Evolutionary conservation across 2,888 invertebrate genomes (phyloP).

Genomic region (Mythimna ferrago): DNA sequence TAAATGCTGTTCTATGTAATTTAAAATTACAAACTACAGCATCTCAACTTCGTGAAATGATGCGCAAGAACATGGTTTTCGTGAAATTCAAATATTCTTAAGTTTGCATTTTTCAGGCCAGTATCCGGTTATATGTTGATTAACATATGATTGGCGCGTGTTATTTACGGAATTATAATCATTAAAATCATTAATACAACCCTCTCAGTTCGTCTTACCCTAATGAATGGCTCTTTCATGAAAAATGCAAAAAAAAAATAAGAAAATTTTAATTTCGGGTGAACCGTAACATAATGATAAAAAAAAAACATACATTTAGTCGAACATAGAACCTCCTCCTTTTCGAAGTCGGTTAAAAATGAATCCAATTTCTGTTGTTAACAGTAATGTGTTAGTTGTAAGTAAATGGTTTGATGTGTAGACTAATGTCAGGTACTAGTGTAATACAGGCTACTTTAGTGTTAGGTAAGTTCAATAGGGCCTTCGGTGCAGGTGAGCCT

Average conservation of each 20-base stretch:
- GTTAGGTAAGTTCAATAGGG: slow-evolving; percentile 17
- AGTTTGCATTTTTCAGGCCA: too few species aligned
- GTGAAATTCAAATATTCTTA: too few species aligned
- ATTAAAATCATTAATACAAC: too few species aligned
- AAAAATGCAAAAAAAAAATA: too few species aligned
- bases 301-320: not conserved
- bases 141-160: too few species aligned
- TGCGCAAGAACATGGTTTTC: not conserved
- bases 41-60: not conserved
- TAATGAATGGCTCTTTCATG: too few species aligned
- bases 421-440: slow-evolving; percentile 46
- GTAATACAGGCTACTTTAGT: slow-evolving; percentile 21
- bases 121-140: too few species aligned
- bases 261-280: too few species aligned
- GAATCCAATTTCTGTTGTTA: slow-evolving; percentile 25
- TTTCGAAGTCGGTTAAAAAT: too few species aligned
- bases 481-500: slow-evolving; percentile 32
- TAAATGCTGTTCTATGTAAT: not conserved
- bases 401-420: slow-evolving; percentile 56
- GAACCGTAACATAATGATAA: not conserved
- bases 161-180: too few species aligned
- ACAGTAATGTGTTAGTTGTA: slow-evolving; percentile 27
- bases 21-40: not conserved
- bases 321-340: too few species aligned
- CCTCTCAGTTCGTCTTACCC: too few species aligned